Conservation (phyloP, 2,113 vertebrate genomes). For the Panthera uncia region DNA sequence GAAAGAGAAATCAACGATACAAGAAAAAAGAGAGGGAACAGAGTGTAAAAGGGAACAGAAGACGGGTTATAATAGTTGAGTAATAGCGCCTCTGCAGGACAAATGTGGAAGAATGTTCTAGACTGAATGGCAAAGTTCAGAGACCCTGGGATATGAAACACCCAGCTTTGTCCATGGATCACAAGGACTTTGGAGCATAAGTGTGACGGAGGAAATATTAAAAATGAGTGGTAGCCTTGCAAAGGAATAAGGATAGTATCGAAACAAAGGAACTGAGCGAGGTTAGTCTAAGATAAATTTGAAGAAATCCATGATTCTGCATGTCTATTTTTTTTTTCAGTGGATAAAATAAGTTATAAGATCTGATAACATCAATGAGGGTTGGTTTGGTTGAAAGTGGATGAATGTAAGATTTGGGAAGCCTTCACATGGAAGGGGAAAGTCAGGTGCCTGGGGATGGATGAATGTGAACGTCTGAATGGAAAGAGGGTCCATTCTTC, state of each 20-base stretch:
- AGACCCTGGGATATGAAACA: not conserved
- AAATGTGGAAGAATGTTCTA: not conserved
- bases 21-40: not conserved
- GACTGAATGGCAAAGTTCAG: not conserved
- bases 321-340: not conserved
- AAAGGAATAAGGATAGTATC: not conserved
- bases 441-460: not conserved
- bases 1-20: not conserved
- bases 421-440: not conserved
- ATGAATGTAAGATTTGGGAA: not conserved
- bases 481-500: not conserved
- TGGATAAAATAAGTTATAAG: not conserved
- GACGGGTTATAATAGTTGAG: not conserved
- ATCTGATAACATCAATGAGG: not conserved
- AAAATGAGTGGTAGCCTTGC: not conserved
- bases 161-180: not conserved
- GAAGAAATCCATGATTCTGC: not conserved
- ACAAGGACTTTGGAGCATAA: not conserved
- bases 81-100: not conserved
- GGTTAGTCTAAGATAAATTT: not conserved
- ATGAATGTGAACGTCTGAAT: not conserved
- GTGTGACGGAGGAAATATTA: not conserved
- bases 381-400: not conserved
- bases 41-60: not conserved
- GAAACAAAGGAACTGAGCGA: not conserved